Conservation (phyloP, 2,888 invertebrate genomes). For the Plagodis dolabraria region DNA sequence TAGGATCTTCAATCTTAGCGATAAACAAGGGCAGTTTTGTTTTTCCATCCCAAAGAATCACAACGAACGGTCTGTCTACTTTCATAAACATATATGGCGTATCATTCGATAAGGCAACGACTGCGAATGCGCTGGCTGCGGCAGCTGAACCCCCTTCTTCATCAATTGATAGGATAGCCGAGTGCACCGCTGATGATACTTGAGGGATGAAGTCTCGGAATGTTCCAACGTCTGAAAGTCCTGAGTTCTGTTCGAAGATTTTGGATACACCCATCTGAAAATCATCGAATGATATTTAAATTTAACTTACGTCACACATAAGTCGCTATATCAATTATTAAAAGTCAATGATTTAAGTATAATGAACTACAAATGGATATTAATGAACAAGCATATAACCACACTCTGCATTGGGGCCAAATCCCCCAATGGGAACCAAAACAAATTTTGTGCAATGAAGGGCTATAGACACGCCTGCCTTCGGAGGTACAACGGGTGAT, state of each 20-base stretch:
- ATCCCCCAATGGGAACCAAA: too few species aligned
- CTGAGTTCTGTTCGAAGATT: conserved; percentile 66
- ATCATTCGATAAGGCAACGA: conserved; percentile 77
- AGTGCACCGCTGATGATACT: conserved; percentile 77
- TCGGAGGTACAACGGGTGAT: too few species aligned
- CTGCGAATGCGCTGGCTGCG: conserved; percentile 72
- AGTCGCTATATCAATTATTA: too few species aligned
- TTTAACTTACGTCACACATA: too few species aligned
- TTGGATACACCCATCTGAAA: conserved; percentile 76
- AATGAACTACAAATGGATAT: too few species aligned
- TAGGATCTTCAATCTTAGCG: conserved; percentile 77
- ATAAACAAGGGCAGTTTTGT: conserved; percentile 78
- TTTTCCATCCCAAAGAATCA: conserved; percentile 74
- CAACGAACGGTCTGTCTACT: conserved; percentile 79
- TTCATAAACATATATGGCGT: conserved; percentile 60
- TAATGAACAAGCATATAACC: too few species aligned
- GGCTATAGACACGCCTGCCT: too few species aligned
- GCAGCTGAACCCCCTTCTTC: conserved; percentile 80
- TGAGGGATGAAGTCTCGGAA: conserved; percentile 53
- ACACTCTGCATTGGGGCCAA: too few species aligned
- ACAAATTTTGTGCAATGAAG: too few species aligned
- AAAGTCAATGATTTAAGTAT: too few species aligned
- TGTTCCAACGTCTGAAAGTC: conserved; percentile 62
- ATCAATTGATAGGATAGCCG: conserved; percentile 79
- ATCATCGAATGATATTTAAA: neutral